Percentiles rank a stretch among this genome's conserved stretches.
Evolutionary conservation across 2,888 invertebrate genomes (phyloP).

Genomic region (Microplitis manilae): DNA sequence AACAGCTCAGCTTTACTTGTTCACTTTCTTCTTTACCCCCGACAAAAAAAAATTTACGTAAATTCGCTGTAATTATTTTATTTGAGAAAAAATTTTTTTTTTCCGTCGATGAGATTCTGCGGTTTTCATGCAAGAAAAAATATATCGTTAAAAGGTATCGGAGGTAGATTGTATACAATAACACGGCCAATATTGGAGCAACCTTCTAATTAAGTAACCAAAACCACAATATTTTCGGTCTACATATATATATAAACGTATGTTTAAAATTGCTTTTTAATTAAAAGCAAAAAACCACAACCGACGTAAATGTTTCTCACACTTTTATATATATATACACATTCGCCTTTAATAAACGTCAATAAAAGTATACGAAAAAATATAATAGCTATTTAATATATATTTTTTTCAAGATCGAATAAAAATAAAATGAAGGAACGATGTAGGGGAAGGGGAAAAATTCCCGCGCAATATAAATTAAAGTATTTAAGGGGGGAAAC

Average conservation of each 20-base stretch:
- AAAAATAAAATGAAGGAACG: too few species aligned
- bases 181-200: constrained; percentile 41
- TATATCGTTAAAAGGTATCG: constrained; percentile 28
- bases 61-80: not conserved
- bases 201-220: constrained; percentile 57
- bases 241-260: not conserved
- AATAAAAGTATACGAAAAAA: constrained; percentile 2
- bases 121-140: constrained; percentile 25
- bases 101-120: not conserved
- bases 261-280: constrained; percentile 59
- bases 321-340: not conserved
- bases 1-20: constrained; percentile 60
- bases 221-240: not conserved
- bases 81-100: not conserved
- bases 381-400: not conserved
- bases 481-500: too few species aligned
- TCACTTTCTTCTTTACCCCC: constrained; percentile 53
- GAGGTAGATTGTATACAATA: constrained; percentile 12
- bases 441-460: too few species aligned
- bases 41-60: constrained; percentile 44
- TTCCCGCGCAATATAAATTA: too few species aligned
- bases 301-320: constrained; percentile 37
- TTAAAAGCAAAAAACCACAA: constrained; percentile 56
- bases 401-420: too few species aligned
- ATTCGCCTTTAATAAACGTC: not conserved